Evolutionary conservation across 2,888 invertebrate species (phyloP).

Genomic region (Tetanocera ferruginea): DNA sequence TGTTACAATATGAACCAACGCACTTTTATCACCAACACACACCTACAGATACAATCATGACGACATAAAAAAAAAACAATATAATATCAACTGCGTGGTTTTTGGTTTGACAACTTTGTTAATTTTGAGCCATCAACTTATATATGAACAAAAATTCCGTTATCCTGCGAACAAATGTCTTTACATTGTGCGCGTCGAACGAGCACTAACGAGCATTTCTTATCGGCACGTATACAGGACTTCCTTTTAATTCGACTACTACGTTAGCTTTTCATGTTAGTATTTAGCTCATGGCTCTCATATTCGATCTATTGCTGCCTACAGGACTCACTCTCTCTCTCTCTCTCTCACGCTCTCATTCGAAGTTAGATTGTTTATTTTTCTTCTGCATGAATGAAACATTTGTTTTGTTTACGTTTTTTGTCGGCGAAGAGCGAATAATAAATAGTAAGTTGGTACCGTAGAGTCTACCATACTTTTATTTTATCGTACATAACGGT

Average conservation of each 20-base stretch:
- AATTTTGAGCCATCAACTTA: too few relatives aligned
- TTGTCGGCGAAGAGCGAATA: not conserved
- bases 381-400: not conserved
- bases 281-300: not conserved
- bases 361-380: conserved; percentile 11
- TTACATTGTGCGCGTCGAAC: not conserved
- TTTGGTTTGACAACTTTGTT: too few relatives aligned
- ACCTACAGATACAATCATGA: too few relatives aligned
- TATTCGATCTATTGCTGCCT: not conserved
- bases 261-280: not conserved
- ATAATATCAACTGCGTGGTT: too few relatives aligned
- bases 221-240: not conserved
- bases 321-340: not conserved
- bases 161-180: not conserved
- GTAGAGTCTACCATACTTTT: not conserved
- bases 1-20: too few relatives aligned
- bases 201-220: not conserved
- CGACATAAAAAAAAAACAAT: too few relatives aligned
- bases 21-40: too few relatives aligned
- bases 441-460: not conserved
- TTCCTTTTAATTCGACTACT: not conserved
- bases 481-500: too few relatives aligned
- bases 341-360: conserved; percentile 1
- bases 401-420: conserved; percentile 18
- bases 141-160: too few relatives aligned